Evolutionary conservation across 2,797 vertebrate species (phyloP).

Genomic region (Microctenopoma lineatum): DNA sequence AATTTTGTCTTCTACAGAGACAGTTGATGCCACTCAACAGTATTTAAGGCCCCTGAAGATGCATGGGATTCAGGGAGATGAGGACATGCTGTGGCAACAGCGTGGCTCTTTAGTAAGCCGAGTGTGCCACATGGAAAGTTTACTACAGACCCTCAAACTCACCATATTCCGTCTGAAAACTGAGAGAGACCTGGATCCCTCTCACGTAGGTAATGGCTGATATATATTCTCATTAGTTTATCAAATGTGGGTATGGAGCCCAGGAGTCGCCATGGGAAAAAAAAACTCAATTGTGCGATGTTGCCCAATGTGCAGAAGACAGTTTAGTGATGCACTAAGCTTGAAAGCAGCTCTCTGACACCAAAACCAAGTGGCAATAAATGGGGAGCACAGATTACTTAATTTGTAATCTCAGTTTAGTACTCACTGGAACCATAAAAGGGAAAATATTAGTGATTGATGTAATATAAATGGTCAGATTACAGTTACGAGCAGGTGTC

Average conservation of each 20-base stretch:
- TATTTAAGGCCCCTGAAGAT: constrained; percentile 3
- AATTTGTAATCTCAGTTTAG: too few relatives aligned
- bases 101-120: constrained; percentile 9
- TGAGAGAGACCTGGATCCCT: constrained; percentile 10
- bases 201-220: constrained; percentile 15
- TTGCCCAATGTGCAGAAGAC: too few relatives aligned
- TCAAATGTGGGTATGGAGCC: background rate
- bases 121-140: constrained; percentile 13
- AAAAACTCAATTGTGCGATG: too few relatives aligned
- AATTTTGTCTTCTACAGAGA: constrained; percentile 2
- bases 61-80: background rate
- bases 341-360: too few relatives aligned
- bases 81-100: constrained; percentile 1
- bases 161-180: constrained; percentile 26
- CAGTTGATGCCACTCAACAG: background rate
- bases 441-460: background rate
- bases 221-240: background rate
- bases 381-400: background rate
- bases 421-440: too few relatives aligned
- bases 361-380: background rate
- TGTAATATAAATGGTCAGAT: background rate
- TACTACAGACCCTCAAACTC: constrained; percentile 32
- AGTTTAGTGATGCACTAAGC: too few relatives aligned
- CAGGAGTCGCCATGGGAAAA: too few relatives aligned
- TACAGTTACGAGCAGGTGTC: too few relatives aligned